Base-by-base conservation (phyloP, 2,888 invertebrate species). In the Lymantria monacha region DNA sequence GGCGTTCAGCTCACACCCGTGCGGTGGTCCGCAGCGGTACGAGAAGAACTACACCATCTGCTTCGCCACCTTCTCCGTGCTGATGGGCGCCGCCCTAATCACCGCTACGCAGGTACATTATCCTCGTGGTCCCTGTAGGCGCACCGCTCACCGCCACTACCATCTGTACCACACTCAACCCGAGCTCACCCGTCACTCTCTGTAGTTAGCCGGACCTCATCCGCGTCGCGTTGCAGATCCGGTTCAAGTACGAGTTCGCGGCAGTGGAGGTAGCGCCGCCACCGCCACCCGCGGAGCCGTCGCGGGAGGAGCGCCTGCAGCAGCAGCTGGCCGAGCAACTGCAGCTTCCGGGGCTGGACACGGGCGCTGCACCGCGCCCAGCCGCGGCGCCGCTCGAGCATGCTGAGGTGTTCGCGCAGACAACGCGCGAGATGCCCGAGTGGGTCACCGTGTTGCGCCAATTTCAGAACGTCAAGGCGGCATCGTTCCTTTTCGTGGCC, bases 31-130 rank as follows among this genome's bases (percentile, higher is more conserved):
- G 8, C 96, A 97, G 72, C 93, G 94, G 55, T 95, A 96, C 78
- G 99, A 99, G 87, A 97, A 98, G 83, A 99, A 99, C 89, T 99
- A 99, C 87, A 98, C 98, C 36, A 97, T 99, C 61, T 99, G 99
- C 83, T 99, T 99, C 87, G 97, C 98, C 10, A 98, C 98, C 43
- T 99, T 99, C 89, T 97, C 98, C 13, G 96, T 99, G 31, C 92
- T 99, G 31, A 99, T 99, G 98, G 96, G 97, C 1, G 97, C 97
- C 43, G 98, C 99, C 0, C 93, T 99, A 50, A 95, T 98, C 45
- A 96, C 96, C 7, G 98, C 98, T 0, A 96, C 98, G 0, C 97
- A 97, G 91, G 96, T 97, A 52, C 22, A 33, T 1, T 9, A 9
- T 8, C n/a, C n/a, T n/a, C n/a, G n/a, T n/a, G n/a, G n/a, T n/a